Evolutionary conservation across 1,140 invertebrate species (phyloP).

Genomic region (Panagrolaimus sp.): DNA sequence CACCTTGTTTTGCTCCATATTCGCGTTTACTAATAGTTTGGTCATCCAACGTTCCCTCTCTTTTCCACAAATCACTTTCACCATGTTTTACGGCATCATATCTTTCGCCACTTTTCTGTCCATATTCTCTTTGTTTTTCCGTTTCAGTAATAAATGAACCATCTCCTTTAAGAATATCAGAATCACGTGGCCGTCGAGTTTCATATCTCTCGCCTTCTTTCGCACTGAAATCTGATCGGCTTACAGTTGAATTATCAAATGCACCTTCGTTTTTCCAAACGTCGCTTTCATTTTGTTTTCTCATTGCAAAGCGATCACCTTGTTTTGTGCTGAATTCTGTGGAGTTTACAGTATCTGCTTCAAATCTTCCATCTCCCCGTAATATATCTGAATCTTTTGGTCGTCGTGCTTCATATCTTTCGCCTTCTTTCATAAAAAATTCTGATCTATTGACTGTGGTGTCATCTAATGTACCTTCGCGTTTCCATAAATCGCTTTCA

Average conservation of each 20-base stretch:
- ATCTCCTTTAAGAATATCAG: background rate
- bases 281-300: background rate
- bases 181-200: background rate
- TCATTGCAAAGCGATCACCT: constrained; percentile 21
- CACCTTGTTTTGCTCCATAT: constrained; percentile 13
- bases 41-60: background rate
- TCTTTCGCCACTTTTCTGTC: background rate
- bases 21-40: background rate
- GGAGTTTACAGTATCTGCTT: background rate
- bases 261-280: background rate
- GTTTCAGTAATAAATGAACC: background rate
- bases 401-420: constrained; percentile 14
- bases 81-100: constrained; percentile 6
- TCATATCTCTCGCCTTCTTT: constrained; percentile 13
- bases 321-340: constrained; percentile 4
- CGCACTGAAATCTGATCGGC: background rate
- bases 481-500: constrained; percentile 7
- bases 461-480: constrained; percentile 10
- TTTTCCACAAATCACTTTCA: constrained; percentile 3
- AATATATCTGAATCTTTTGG: constrained; percentile 27
- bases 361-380: constrained; percentile 24
- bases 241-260: background rate
- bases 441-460: background rate
- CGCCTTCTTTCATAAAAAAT: background rate
- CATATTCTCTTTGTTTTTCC: background rate